A percentile compares a stretch with the other conserved stretches of the same genome.
These are phyloP conservation scores for Drosophila leontia DNA, from an alignment of 1,140 invertebrate genomes.

Conservation along the genomic window DNA sequence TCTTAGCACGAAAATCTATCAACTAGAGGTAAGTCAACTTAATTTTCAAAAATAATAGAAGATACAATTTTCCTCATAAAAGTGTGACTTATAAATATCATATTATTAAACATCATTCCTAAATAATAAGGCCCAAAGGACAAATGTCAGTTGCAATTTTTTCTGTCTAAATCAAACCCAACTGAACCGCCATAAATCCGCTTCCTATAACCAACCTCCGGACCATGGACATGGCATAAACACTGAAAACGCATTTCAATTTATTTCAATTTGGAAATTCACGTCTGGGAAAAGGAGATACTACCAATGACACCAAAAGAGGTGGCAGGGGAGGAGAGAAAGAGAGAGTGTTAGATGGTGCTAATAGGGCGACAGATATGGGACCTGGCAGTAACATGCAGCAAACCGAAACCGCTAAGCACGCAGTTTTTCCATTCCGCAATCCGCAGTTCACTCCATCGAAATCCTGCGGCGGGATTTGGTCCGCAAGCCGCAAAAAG, in stretches of 20 bases:
- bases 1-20: neutral
- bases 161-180: neutral
- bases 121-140: neutral
- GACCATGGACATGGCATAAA: slow-evolving; percentile 37
- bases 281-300: slow-evolving; percentile 18
- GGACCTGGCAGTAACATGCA: slow-evolving; percentile 23
- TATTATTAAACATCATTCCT: neutral
- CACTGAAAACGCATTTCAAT: slow-evolving; percentile 75
- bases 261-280: slow-evolving; percentile 67
- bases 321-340: neutral
- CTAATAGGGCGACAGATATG: slow-evolving; percentile 53
- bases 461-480: slow-evolving; percentile 39
- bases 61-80: neutral
- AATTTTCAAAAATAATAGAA: neutral
- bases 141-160: neutral
- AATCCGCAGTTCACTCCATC: slow-evolving; percentile 12
- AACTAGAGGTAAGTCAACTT: neutral
- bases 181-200: neutral
- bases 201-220: neutral
- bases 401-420: slow-evolving; percentile 64
- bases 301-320: slow-evolving; percentile 6
- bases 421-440: slow-evolving; percentile 34
- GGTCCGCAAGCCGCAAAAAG: slow-evolving; percentile 59
- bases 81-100: neutral
- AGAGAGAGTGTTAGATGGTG: slow-evolving; percentile 36